Conservation (phyloP, 2,797 vertebrate species). For the Molothrus ater region DNA sequence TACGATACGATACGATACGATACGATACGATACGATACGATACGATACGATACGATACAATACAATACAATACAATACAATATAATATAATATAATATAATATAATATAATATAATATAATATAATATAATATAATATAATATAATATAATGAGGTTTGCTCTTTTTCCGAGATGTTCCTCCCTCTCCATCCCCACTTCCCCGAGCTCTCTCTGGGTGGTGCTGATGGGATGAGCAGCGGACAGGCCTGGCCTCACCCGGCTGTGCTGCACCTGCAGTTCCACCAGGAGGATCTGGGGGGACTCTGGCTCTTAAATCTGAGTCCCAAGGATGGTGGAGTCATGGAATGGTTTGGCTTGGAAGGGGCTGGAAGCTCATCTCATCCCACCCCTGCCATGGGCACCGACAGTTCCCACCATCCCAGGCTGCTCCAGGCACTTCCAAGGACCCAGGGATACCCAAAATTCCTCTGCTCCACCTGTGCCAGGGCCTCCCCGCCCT, state of each 20-base stretch:
- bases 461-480: neutral
- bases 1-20: no score
- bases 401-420: accelerated
- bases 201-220: neutral
- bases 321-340: accelerated
- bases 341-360: neutral
- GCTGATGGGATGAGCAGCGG: neutral
- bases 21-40: no score
- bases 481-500: neutral
- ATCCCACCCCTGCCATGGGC: no score
- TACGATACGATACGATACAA: no score
- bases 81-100: no score
- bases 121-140: no score
- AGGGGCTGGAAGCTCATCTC: neutral
- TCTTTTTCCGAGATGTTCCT: neutral
- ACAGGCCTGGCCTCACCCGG: neutral
- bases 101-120: no score
- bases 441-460: neutral
- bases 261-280: neutral
- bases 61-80: no score
- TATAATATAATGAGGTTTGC: neutral
- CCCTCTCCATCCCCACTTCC: neutral
- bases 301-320: no score
- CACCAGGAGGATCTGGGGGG: neutral
- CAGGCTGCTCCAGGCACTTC: neutral